These are phyloP conservation scores for Pogonognathellus flavescens DNA, from an alignment of 1,140 invertebrate species.

Conservation along the genomic window DNA sequence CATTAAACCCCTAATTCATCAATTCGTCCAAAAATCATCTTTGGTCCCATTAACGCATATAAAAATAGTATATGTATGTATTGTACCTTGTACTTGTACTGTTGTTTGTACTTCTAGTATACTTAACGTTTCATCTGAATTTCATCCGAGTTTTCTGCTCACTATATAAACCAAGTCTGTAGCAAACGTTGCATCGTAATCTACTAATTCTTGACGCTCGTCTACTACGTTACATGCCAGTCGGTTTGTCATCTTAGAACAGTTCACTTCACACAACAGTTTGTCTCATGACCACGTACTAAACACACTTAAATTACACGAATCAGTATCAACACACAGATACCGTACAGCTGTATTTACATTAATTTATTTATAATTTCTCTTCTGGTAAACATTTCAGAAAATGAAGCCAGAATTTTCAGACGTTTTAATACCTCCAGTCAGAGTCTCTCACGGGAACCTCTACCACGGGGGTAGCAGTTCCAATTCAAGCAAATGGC, in stretches of 20 bases:
- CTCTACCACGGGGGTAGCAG: background rate
- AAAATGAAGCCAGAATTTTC: slow-evolving; percentile 63
- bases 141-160: slow-evolving; percentile 20
- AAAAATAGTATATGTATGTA: background rate
- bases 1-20: slow-evolving; percentile 46
- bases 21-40: slow-evolving; percentile 50
- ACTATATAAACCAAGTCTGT: slow-evolving; percentile 37
- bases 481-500: slow-evolving; percentile 41
- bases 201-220: background rate
- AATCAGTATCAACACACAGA: background rate
- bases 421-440: slow-evolving; percentile 55
- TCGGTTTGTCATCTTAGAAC: slow-evolving; percentile 14
- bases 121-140: slow-evolving; percentile 14
- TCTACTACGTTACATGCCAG: slow-evolving; percentile 30
- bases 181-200: slow-evolving; percentile 1
- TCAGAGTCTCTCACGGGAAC: slow-evolving; percentile 5
- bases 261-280: background rate
- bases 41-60: background rate
- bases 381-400: background rate
- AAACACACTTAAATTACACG: background rate
- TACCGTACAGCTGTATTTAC: background rate
- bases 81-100: too few species aligned
- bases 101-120: background rate
- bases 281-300: slow-evolving; percentile 5
- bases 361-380: background rate